Evolutionary conservation across 2,113 vertebrate species (phyloP).

Genomic region (Dryoscopus gambensis): DNA sequence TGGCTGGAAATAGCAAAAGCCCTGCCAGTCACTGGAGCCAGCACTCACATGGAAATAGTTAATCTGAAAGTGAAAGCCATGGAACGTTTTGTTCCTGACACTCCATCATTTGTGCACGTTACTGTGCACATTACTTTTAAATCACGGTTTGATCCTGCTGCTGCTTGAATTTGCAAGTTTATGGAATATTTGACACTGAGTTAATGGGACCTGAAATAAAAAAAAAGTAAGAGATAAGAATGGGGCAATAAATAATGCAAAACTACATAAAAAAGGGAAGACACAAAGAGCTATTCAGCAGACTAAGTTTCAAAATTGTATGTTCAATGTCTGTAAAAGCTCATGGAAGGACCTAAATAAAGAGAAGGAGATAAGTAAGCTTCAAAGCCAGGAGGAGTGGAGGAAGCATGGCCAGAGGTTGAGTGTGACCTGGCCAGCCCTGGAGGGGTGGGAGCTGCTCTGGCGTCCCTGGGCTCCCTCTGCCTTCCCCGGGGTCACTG

Average conservation of each 20-base stretch:
- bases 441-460: too few species aligned
- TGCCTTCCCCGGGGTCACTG: neutral
- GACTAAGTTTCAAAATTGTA: neutral
- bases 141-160: neutral
- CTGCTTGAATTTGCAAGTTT: conserved; percentile 7
- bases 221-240: neutral
- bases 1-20: neutral
- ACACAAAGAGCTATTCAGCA: neutral
- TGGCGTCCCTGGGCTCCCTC: too few species aligned
- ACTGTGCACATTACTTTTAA: neutral
- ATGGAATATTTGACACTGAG: conserved; percentile 8
- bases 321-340: neutral
- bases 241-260: neutral
- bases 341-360: neutral
- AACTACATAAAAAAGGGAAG: neutral
- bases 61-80: neutral
- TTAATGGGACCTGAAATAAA: neutral
- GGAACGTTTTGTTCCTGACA: neutral
- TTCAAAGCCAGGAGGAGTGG: too few species aligned
- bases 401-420: too few species aligned
- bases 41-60: neutral
- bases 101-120: neutral
- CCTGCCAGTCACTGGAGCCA: neutral
- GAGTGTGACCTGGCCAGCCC: too few species aligned
- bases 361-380: neutral